A percentile compares a stretch with the other conserved stretches of the same genome.
Conservation (phyloP, 2,113 vertebrate species). For the Perca schrenkii region DNA sequence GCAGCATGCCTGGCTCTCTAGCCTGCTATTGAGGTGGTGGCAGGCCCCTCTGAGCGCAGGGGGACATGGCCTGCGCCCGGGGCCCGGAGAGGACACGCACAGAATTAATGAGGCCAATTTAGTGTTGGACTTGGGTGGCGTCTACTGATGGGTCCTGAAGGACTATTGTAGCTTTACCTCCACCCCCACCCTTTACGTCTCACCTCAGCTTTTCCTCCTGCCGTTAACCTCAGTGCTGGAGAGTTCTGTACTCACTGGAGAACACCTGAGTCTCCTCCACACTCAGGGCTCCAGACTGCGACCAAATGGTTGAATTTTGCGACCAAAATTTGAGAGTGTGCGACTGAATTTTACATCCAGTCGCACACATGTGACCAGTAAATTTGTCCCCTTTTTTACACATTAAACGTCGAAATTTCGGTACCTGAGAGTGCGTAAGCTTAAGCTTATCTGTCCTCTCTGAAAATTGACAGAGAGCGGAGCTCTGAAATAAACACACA, state of each 20-base stretch:
- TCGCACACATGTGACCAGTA: no score
- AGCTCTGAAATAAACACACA: no score
- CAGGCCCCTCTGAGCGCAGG: slow-evolving; percentile 56
- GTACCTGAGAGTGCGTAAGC: no score
- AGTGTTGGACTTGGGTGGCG: slow-evolving; percentile 61
- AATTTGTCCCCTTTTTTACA: no score
- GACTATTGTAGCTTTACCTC: slow-evolving; percentile 61
- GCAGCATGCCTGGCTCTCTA: slow-evolving; percentile 67
- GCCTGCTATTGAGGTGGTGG: slow-evolving; percentile 71
- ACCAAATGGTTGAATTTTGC: no score
- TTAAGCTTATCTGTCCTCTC: no score
- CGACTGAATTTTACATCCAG: no score
- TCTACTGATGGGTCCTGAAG: slow-evolving; percentile 72
- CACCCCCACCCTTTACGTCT: slow-evolving; percentile 24
- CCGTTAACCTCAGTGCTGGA: slow-evolving; percentile 18
- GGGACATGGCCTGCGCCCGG: slow-evolving; percentile 51
- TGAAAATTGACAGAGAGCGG: no score
- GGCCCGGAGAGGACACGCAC: slow-evolving; percentile 69
- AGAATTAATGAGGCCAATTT: slow-evolving; percentile 84
- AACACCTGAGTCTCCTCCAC: slow-evolving; percentile 36
- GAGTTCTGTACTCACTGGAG: slow-evolving; percentile 38
- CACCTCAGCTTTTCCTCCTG: slow-evolving; percentile 14
- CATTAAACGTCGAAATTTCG: no score
- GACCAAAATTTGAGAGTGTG: no score
- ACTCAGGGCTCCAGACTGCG: no score